Evolutionary conservation across 2,797 vertebrate genomes (phyloP).

Genomic region (Pseudochirops cupreus): DNA sequence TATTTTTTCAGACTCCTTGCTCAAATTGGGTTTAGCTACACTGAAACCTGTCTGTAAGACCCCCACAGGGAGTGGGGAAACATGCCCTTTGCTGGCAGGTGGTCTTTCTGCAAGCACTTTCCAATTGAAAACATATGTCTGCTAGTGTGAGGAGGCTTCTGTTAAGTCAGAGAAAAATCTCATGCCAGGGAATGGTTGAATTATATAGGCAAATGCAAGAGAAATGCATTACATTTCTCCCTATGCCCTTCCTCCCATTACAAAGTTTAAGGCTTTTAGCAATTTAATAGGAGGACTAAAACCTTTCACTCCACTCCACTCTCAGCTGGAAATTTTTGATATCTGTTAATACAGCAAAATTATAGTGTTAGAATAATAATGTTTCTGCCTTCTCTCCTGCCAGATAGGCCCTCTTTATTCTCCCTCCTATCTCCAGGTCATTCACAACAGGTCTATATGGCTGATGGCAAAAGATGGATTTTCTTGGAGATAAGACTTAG

Average conservation of each 20-base stretch:
- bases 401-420: background rate
- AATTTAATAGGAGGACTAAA: background rate
- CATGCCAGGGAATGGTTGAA: constrained; percentile 57
- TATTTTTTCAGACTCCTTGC: constrained; percentile 70
- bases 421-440: background rate
- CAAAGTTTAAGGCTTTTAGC: background rate
- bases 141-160: constrained; percentile 77
- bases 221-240: constrained; percentile 54
- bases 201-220: constrained; percentile 53
- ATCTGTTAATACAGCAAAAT: background rate
- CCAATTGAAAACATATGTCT: constrained; percentile 83
- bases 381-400: background rate
- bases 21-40: constrained; percentile 65
- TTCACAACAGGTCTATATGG: constrained; percentile 8
- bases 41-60: constrained; percentile 76
- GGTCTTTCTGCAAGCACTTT: constrained; percentile 79
- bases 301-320: background rate
- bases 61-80: constrained; percentile 66
- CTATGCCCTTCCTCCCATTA: constrained; percentile 36
- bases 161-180: constrained; percentile 51
- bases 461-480: background rate
- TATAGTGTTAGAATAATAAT: background rate
- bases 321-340: constrained; percentile 23
- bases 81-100: constrained; percentile 81
- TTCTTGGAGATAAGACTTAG: background rate